Evolutionary conservation across 2,113 vertebrate genomes (phyloP).

Genomic region (Mixornis gularis): DNA sequence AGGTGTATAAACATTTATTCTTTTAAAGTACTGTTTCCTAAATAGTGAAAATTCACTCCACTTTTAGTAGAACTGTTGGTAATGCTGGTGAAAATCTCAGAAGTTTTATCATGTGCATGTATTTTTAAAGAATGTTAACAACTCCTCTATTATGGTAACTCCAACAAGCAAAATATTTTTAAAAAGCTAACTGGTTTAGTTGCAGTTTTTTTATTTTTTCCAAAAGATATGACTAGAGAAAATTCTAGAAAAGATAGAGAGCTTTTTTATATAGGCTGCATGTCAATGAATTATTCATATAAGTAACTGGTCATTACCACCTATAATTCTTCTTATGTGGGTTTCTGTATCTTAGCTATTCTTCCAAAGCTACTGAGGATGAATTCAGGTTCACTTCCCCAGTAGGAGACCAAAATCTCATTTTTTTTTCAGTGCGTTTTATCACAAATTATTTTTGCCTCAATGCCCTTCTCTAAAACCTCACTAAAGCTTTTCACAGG

Average conservation of each 20-base stretch:
- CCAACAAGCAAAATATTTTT: not conserved
- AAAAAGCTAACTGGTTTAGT: not conserved
- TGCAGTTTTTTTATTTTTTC: not conserved
- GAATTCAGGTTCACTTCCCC: not conserved
- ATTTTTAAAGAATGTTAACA: not conserved
- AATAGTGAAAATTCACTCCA: not conserved
- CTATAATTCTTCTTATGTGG: not conserved
- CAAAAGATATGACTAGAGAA: not conserved
- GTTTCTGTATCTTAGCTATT: not conserved
- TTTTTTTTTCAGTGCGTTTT: slow-evolving; percentile 25
- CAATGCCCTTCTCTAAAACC: slow-evolving; percentile 18
- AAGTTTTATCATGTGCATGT: not conserved
- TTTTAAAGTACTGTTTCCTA: not conserved
- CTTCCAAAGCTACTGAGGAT: not conserved
- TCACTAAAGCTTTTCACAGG: slow-evolving; percentile 5
- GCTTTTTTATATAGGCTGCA: not conserved
- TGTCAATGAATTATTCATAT: not conserved
- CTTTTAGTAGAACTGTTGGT: not conserved
- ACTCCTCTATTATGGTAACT: not conserved
- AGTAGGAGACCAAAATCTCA: not conserved
- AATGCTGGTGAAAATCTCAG: not conserved
- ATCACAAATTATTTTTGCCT: slow-evolving; percentile 27
- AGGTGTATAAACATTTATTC: not conserved
- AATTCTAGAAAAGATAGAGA: not conserved
- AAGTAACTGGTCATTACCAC: not conserved